Percentiles rank a stretch among this genome's conserved stretches.
Conservation (phyloP, 2,888 invertebrate species). For the Pogonocherus hispidulus region DNA sequence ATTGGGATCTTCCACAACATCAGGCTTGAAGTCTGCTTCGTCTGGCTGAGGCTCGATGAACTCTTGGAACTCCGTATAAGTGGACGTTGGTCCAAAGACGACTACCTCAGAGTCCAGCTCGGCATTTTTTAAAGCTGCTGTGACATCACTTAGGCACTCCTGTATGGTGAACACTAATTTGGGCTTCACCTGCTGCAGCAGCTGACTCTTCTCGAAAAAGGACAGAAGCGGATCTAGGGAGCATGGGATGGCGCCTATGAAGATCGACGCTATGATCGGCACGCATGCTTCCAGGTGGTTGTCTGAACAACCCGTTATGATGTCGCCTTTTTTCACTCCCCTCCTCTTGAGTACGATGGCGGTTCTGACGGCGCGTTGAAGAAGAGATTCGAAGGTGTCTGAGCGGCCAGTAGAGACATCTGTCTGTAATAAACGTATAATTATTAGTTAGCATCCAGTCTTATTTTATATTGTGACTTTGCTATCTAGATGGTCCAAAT, state of each 20-base stretch:
- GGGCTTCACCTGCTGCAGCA: conserved; percentile 29
- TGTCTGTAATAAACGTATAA: conserved; percentile 9
- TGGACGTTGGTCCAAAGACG: conserved; percentile 49
- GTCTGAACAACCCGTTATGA: conserved; percentile 25
- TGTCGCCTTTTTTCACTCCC: conserved; percentile 20
- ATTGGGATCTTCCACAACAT: conserved; percentile 25
- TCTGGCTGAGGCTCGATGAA: conserved; percentile 46
- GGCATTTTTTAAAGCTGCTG: conserved; percentile 16
- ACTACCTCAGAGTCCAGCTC: conserved; percentile 47
- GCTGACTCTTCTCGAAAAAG: conserved; percentile 17
- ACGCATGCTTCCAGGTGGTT: conserved; percentile 22
- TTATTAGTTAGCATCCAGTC: no score
- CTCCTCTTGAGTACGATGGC: conserved; percentile 25
- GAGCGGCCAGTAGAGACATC: conserved; percentile 6
- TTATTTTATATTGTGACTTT: no score
- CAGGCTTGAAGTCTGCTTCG: conserved; percentile 50
- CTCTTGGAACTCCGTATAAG: conserved; percentile 44
- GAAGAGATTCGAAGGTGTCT: conserved; percentile 22
- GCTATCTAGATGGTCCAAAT: no score
- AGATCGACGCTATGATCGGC: conserved; percentile 17
- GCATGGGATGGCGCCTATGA: conserved; percentile 30
- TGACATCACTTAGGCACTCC: neutral
- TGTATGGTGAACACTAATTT: conserved; percentile 26
- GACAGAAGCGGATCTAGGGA: conserved; percentile 23
- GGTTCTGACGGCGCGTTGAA: conserved; percentile 18